Evolutionary conservation across 2,113 vertebrate genomes (phyloP), one percentile per base, ranked within the genome.

Genomic region (Lepus timidus): DNA sequence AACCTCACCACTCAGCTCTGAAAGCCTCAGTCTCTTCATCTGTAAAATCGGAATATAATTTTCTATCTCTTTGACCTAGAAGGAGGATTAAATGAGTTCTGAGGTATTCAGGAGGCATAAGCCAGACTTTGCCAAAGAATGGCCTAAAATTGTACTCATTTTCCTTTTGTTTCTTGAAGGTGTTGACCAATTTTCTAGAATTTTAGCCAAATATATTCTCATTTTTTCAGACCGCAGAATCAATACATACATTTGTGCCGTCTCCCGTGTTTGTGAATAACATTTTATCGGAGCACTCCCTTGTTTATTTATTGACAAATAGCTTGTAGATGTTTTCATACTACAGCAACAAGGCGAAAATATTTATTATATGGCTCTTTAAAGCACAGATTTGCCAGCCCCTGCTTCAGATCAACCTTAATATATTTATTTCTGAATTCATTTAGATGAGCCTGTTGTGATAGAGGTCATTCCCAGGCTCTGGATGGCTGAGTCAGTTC

Each of bases 341-440:
- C 22, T 51, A 4, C 2, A 71, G 58, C 1, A 9, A 75, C 79
- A 75, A 55, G 79, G 51, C 70, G 36, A 79, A 92, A 70, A 44
- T 88, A 55, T 76, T 90, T 93, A 33, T 85, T 90, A 65, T 86
- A 58, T 88, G 52, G 31, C 19, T 31, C 9, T 93, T 89, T 93
- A 36, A 3, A 67, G 85, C 58, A 91, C n/a, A 67, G 75, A 58
- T 83, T 95, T 92, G 49, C 85, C 17, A 31, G 62, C 73, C 87
- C 61, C 80, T 81, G 27, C 61, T 80, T 88, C 68, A 85, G 61
- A 84, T 55, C 29, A 94, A 44, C 27, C 58, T 76, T 74, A 78
- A 88, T 70, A 64, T 78, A 84, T 78, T 87, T 78, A 62, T 87
- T 95, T 89, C 89, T 94, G 78, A 96, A 36, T 25, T 93, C 73